Evolutionary conservation across 1,140 invertebrate genomes (phyloP).

Genomic region (Brachionus angularis): DNA sequence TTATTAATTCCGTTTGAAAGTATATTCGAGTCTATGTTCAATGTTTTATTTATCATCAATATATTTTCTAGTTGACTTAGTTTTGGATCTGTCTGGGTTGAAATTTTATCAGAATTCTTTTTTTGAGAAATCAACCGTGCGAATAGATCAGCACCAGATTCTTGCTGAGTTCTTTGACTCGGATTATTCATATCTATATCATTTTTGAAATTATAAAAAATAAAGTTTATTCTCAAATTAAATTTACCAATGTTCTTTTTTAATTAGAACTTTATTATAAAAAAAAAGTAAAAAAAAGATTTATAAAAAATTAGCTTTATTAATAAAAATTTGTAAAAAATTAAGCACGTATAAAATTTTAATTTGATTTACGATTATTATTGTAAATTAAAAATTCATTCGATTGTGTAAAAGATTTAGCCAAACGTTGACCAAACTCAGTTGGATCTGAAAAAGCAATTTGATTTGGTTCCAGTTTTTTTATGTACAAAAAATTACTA

Average conservation of each 20-base stretch:
- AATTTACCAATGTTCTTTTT: no score
- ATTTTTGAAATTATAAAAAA: neutral
- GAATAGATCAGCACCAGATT: slow-evolving; percentile 33
- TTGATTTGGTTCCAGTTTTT: neutral
- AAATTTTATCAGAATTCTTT: neutral
- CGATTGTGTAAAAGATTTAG: neutral
- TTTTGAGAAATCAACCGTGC: neutral
- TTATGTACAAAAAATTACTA: slow-evolving; percentile 35
- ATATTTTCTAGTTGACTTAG: slow-evolving; percentile 10
- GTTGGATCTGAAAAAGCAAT: slow-evolving; percentile 26
- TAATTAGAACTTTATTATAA: slow-evolving; percentile 25
- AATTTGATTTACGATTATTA: slow-evolving; percentile 3
- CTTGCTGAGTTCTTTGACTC: neutral
- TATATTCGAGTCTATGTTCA: neutral
- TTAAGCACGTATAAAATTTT: no score
- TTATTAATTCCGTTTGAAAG: neutral
- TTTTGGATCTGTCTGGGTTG: neutral
- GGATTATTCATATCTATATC: slow-evolving; percentile 15
- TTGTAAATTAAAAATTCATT: slow-evolving; percentile 17
- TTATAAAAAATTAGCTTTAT: neutral
- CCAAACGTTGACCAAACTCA: neutral
- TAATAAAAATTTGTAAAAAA: slow-evolving; percentile 18
- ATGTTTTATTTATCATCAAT: neutral
- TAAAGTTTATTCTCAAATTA: neutral
- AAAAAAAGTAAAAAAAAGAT: neutral